Evolutionary conservation across 2,113 vertebrate species (phyloP), one percentile per base, ranked within the genome.

Genomic region (Pampusana beccarii): DNA sequence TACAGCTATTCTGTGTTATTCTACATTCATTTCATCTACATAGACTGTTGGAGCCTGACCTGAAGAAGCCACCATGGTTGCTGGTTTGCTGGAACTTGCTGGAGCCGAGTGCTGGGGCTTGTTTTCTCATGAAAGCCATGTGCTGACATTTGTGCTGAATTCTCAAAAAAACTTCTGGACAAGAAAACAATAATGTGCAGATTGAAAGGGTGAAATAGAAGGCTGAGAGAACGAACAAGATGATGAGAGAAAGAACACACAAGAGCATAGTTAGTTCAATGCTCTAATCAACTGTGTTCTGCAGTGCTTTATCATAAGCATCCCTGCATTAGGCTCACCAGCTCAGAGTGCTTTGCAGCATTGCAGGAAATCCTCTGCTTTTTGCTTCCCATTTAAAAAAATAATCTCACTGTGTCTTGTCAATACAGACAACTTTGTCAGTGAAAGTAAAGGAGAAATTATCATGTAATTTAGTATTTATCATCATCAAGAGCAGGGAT

Each of bases 221-320:
- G 84, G 61, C 86, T 92, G 89, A 86, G 92, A 85, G 75, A 74
- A 93, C 0, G n/a, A 81, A 31, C 53, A 94, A 60, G 73, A 79
- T 33, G 53, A 88, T 79, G 77, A 88, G 93, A 84, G 75, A 83
- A 65, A 64, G 53, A 29, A 42, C 10, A 6, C 91, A 89, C 2
- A 13, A 96, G 42, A 87, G 61, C 77, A 69, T 44, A 69, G 86
- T 93, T 96, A 97, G 96, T 97, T 97, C 92, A 95, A 13, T 93
- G 84, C 86, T 95, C 78, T 95, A 94, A 97, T 96, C 92, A 96
- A 78, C 90, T 80, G 28, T 53, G 88, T 64, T 96, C 92, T 96
- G 95, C 96, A 95, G 95, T 88, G 73, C 71, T 97, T 96, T 86
- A 88, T 92, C 91, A 67, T 86, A 96, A 79, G 75, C 86, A 92